Percentiles rank a stretch among this genome's conserved stretches.
Evolutionary conservation across 2,888 invertebrate species (phyloP).

Genomic region (Aleiodes alternator): DNA sequence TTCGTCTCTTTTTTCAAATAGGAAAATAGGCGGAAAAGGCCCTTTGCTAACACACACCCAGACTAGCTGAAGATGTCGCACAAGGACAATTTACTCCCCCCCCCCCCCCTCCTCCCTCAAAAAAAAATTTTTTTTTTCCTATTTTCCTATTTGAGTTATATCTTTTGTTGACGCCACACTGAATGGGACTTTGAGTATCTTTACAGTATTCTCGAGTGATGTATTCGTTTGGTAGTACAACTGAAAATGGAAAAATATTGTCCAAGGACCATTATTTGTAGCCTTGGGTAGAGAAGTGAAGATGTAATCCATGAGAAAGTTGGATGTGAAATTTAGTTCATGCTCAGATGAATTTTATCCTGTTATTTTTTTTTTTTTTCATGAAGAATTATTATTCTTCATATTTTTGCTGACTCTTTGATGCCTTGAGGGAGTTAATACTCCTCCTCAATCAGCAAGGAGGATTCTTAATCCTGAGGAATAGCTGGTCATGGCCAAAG

Average conservation of each 20-base stretch:
- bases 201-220: conserved; percentile 26
- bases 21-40: neutral
- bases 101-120: neutral
- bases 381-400: conserved; percentile 2
- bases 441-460: conserved; percentile 3
- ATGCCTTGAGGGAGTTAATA: neutral
- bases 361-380: too few relatives aligned
- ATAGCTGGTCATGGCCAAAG: conserved; percentile 31
- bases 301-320: neutral
- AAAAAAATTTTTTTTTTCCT: neutral
- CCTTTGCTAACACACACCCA: neutral
- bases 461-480: conserved; percentile 44
- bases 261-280: conserved; percentile 23
- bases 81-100: conserved; percentile 19
- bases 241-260: neutral
- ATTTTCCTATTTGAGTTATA: neutral
- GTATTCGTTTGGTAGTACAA: conserved; percentile 22
- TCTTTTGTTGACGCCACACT: conserved; percentile 21
- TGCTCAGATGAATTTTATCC: too few relatives aligned
- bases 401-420: conserved; percentile 16
- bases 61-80: conserved; percentile 13
- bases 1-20: neutral
- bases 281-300: neutral
- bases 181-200: conserved; percentile 12
- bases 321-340: too few relatives aligned